A percentile compares a stretch with the other conserved stretches of the same genome.
Conservation (phyloP, 2,113 vertebrate genomes). For the Leucoraja erinaceus region DNA sequence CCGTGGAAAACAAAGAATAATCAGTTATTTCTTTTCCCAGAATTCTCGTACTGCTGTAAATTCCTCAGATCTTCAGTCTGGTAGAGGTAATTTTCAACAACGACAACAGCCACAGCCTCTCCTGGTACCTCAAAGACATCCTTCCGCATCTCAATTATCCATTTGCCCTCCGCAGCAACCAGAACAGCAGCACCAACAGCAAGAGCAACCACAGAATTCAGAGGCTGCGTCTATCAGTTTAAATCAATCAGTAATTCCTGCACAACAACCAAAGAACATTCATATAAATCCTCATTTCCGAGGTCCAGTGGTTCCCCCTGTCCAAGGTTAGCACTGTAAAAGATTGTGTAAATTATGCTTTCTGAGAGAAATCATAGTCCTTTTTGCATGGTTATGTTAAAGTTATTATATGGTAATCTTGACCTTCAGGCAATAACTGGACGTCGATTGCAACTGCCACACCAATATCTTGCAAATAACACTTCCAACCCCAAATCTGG, state of each 20-base stretch:
- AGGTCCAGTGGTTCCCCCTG: conserved; percentile 75
- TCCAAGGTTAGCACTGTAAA: conserved; percentile 68
- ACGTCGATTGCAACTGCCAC: background rate
- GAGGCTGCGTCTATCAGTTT: background rate
- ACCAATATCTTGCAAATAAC: background rate
- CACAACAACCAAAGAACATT: conserved; percentile 87
- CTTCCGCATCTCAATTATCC: conserved; percentile 62
- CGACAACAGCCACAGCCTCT: conserved; percentile 61
- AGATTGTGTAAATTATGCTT: background rate
- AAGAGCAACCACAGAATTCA: conserved; percentile 19
- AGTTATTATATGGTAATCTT: background rate
- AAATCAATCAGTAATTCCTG: conserved; percentile 51
- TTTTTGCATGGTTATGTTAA: background rate
- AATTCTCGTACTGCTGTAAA: conserved; percentile 67
- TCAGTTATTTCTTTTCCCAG: conserved; percentile 53
- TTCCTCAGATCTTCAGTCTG: conserved; percentile 64
- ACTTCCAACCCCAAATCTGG: background rate
- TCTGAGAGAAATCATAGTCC: background rate
- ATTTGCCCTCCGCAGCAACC: conserved; percentile 51
- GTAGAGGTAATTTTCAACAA: conserved; percentile 76
- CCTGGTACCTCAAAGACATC: conserved; percentile 41
- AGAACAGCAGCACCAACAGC: background rate
- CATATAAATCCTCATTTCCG: conserved; percentile 98
- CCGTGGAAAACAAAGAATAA: conserved; percentile 29
- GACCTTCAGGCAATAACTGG: background rate